Conservation (phyloP, 2,888 invertebrate species). For the Diarsia brunnea region DNA sequence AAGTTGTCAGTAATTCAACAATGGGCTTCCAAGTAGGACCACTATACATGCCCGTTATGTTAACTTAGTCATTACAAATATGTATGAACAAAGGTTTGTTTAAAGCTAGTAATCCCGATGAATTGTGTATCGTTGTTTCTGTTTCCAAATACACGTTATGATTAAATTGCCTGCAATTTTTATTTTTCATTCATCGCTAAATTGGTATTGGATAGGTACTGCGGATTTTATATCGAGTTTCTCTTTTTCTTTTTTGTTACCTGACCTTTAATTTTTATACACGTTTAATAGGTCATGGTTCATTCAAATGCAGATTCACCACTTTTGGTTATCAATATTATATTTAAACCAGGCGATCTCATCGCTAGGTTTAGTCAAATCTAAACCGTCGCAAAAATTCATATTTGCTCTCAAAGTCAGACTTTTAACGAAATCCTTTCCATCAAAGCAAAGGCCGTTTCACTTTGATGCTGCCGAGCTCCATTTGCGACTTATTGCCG, state of each 20-base stretch:
- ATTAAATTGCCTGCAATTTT: slow-evolving; percentile 2
- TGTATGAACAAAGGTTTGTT: neutral
- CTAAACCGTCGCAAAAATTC: slow-evolving; percentile 1
- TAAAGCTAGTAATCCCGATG: neutral
- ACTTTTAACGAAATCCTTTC: slow-evolving; percentile 27
- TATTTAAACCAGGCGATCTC: neutral
- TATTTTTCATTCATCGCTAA: neutral
- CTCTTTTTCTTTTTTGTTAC: neutral
- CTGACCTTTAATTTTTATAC: neutral
- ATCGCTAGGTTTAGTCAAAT: neutral
- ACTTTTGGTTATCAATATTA: neutral
- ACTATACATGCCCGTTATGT: slow-evolving; percentile 7
- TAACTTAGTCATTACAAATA: neutral
- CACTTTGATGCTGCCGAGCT: slow-evolving; percentile 33
- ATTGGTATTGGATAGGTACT: neutral
- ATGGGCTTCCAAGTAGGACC: slow-evolving; percentile 32
- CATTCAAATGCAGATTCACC: neutral
- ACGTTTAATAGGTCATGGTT: neutral
- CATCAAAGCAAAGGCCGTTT: slow-evolving; percentile 40
- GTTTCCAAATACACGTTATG: neutral
- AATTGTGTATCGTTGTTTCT: slow-evolving; percentile 5
- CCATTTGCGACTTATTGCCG: slow-evolving; percentile 45
- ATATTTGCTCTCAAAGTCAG: slow-evolving; percentile 35
- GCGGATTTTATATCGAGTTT: neutral
- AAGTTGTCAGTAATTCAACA: slow-evolving; percentile 36